Evolutionary conservation across 2,888 invertebrate genomes (phyloP).

Genomic region (Acanthococcus lagerstroemiae): DNA sequence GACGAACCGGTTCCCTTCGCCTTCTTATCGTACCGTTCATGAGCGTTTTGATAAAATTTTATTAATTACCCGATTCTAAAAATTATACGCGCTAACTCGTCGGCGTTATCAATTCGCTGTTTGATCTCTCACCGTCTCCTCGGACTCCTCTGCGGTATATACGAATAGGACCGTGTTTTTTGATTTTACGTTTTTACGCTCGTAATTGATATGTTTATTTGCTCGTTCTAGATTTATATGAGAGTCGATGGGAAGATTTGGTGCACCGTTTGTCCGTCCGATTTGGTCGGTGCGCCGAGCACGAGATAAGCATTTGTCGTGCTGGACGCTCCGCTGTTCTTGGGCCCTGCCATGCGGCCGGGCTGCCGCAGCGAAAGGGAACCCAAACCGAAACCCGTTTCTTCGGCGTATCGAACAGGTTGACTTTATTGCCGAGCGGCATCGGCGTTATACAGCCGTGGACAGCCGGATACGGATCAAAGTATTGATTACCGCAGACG

Average conservation of each 20-base stretch:
- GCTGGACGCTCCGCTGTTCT: neutral
- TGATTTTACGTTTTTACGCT: neutral
- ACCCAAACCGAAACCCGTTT: no score
- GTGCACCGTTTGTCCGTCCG: neutral
- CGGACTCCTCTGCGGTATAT: no score
- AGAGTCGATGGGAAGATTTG: neutral
- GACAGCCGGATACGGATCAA: neutral
- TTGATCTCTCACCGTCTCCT: neutral
- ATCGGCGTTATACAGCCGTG: no score
- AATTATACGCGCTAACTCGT: no score
- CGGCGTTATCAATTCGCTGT: neutral
- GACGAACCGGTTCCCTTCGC: no score
- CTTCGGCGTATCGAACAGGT: neutral
- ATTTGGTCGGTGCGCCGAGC: no score
- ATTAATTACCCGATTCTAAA: no score
- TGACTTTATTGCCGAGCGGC: neutral
- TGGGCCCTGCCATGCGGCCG: neutral
- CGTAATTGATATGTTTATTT: neutral
- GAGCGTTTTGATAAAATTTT: no score
- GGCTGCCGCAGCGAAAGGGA: no score
- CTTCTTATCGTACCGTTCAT: no score
- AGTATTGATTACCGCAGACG: neutral
- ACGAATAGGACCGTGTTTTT: neutral
- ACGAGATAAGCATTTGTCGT: neutral
- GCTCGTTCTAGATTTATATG: neutral